Evolutionary conservation across 2,888 invertebrate species (phyloP), one percentile per base, ranked within the genome.

Genomic region (Elegia similella): DNA sequence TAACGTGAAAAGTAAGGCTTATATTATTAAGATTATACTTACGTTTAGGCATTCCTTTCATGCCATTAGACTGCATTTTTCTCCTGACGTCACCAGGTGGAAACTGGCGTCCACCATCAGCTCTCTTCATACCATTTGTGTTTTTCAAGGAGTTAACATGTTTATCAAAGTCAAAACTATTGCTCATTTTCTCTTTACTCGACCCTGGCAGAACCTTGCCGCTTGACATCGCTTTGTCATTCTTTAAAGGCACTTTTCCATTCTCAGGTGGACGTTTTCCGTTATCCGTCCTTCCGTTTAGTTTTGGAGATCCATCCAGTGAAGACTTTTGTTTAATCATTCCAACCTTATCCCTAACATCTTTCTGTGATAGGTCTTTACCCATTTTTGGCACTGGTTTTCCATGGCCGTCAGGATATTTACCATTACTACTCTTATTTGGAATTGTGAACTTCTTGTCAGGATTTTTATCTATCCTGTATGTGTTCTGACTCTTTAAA

Each of bases 381-480:
- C 58, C 80, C 56, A 68, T 52, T 73, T 83, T 86, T 76, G 82
- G 82, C 75, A 78, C 76, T 58, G 75, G 67, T 75, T 80, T 87
- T 59, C 76, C 75, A 57, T 84, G 79, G 42, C 85, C 86, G 54
- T 87, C 88, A 12, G 72, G 62, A 46, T 71, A 68, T 70, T 75
- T 86, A 46, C 73, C 72, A 58, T 84, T 75, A 56, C 64, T 67
- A 59, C 70, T 76, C 61, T 80, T 88, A 64, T 69, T 77, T 12
- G 78, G 70, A 54, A 71, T 62, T 13, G 67, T 58, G 42, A 73
- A 59, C 63, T 77, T 84, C 57, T 72, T 85, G 42, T 90, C 88
- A 67, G 76, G 80, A 59, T 88, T 89, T 63, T 85, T 88, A 63
- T 90, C 91, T 90, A 92, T 91, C 75, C 92, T 84, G 64, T 86